These are phyloP conservation scores for Salvelinus namaycush DNA, from an alignment of 2,113 vertebrate genomes.

Conservation along the genomic window DNA sequence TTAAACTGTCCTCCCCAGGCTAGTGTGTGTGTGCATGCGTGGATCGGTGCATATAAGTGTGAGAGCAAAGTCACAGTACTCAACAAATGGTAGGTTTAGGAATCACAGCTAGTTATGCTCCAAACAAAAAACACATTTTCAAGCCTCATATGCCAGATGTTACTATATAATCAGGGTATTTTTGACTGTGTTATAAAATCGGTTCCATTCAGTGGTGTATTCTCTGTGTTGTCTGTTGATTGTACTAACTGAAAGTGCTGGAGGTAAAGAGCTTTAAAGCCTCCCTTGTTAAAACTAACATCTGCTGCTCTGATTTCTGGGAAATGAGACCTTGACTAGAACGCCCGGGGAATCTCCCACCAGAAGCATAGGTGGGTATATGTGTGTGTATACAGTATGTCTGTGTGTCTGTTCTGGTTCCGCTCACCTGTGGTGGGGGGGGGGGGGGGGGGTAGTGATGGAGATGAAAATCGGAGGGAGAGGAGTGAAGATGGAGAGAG, in stretches of 20 bases:
- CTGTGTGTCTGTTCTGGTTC: background rate
- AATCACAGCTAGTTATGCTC: background rate
- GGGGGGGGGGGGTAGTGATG: background rate
- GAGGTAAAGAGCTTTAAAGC: conserved; percentile 26
- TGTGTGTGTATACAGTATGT: background rate
- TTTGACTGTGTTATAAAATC: background rate
- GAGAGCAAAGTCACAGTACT: too few relatives aligned
- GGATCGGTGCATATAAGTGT: background rate
- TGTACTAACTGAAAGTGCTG: background rate
- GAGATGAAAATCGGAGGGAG: background rate
- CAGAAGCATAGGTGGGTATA: background rate
- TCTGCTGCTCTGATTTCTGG: conserved; percentile 29
- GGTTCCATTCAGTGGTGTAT: conserved; percentile 27
- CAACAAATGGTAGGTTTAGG: background rate
- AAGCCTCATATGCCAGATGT: background rate
- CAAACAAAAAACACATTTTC: conserved; percentile 42
- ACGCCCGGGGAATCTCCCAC: conserved; percentile 12
- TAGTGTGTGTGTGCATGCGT: conserved; percentile 1
- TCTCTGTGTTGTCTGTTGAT: background rate
- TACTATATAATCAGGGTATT: background rate
- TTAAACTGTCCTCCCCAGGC: conserved; percentile 12
- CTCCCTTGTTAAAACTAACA: conserved; percentile 25
- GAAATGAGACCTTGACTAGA: conserved; percentile 1
- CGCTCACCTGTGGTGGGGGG: background rate
- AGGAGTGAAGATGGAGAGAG: too few relatives aligned